Conservation (phyloP, 2,888 invertebrate genomes). For the Deroplatys truncata region DNA sequence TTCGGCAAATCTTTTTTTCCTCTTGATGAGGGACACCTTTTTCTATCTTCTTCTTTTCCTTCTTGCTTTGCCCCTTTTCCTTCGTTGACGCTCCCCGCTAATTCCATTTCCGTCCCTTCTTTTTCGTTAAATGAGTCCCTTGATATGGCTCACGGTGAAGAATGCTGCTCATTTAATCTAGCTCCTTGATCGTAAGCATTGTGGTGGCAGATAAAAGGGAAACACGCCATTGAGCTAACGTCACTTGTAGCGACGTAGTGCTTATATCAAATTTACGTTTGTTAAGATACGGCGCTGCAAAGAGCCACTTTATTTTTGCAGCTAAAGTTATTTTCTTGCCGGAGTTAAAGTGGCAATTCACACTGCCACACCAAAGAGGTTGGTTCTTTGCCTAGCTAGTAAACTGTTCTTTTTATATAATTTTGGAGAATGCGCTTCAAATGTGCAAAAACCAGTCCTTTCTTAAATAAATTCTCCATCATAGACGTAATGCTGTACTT, state of each 20-base stretch:
- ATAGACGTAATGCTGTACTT: no score
- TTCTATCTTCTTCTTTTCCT: background rate
- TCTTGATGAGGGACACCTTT: background rate
- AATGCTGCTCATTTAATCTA: background rate
- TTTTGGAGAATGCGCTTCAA: no score
- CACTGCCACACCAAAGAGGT: no score
- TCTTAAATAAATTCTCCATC: no score
- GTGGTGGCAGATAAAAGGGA: background rate
- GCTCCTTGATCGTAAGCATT: background rate
- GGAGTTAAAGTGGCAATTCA: no score
- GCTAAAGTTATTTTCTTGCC: background rate
- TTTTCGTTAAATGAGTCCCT: background rate
- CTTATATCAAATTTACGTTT: background rate
- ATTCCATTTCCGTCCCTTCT: background rate
- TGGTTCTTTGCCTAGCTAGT: no score
- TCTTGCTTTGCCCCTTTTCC: background rate
- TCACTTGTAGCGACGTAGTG: background rate
- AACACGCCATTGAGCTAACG: background rate
- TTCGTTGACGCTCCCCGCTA: background rate
- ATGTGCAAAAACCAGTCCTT: no score
- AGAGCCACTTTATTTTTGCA: background rate
- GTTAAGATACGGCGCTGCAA: background rate
- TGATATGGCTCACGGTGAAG: background rate
- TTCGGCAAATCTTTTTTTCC: background rate
- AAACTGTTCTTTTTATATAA: no score